phyloP scores from a whole-genome alignment of 2,888 invertebrate genomes.

The Cyclophora punctaria region DNA sequence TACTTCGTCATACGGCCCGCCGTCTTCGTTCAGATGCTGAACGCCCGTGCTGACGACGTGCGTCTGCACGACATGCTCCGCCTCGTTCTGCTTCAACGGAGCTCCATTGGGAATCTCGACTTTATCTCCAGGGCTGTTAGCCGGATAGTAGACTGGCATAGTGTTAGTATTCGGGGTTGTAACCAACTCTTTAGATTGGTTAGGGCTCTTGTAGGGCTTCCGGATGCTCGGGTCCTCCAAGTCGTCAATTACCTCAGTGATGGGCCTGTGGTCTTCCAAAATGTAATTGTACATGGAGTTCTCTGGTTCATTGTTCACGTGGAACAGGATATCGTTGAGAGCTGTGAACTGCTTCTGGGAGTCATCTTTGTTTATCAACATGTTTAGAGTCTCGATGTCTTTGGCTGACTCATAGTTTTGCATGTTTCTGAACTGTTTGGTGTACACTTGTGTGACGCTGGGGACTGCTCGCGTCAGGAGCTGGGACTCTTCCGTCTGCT shows the following conservation, averaged over 20 bases:
- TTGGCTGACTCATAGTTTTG: constrained; percentile 48
- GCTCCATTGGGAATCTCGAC: constrained; percentile 20
- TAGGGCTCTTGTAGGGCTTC: constrained; percentile 4
- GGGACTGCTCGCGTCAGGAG: constrained; percentile 44
- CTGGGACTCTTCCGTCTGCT: constrained; percentile 23
- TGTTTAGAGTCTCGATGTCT: constrained; percentile 58
- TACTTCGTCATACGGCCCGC: constrained; percentile 42
- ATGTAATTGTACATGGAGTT: constrained; percentile 44
- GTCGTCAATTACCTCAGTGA: constrained; percentile 61
- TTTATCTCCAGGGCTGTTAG: constrained; percentile 29
- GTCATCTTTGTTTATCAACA: constrained; percentile 54
- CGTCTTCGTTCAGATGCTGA: constrained; percentile 55
- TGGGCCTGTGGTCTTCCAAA: constrained; percentile 55
- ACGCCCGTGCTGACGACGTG: constrained; percentile 44
- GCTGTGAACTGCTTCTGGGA: constrained; percentile 67
- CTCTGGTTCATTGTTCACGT: constrained; percentile 31
- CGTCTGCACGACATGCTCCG: constrained; percentile 46
- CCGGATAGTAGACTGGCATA: constrained; percentile 48
- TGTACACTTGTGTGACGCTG: constrained; percentile 43
- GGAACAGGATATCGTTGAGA: constrained; percentile 58
- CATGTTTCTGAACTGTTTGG: constrained; percentile 49
- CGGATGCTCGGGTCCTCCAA: constrained; percentile 45
- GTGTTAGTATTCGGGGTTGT: constrained; percentile 31
- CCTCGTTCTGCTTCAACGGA: constrained; percentile 31
- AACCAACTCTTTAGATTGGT: too few species aligned